Base-by-base conservation (phyloP, 2,113 vertebrate genomes). In the Cromileptes altivelis region DNA sequence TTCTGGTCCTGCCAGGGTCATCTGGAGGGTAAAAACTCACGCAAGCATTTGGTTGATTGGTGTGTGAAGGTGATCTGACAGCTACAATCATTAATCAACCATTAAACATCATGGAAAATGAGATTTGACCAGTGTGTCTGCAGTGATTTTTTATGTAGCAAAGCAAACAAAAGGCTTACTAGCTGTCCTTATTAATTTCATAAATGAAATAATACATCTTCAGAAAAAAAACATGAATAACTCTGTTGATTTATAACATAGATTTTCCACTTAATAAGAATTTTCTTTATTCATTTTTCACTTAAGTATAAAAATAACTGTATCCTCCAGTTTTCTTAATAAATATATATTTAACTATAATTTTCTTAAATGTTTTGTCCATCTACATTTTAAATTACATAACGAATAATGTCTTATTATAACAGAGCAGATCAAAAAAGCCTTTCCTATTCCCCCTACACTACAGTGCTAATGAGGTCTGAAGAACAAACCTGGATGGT, bases 41-140 rank as follows among this genome's bases (percentile, higher is more conserved):
- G 18, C 18, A 27, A 23, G 50, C 79, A 25, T 82, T 72, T 49
- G 9, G 49, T 15, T 69, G 52, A 84, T 70, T 67, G 72, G n/a
- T 71, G 45, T 75, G 60, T 75, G 74, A 61, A 81, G 70, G 74
- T 47, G 50, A 79, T 64, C 25, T 60, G 27, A 58, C 60, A 70
- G 52, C 23, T 14, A 14, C 72, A 65, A 80, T 74, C 62, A 45
- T 45, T 8, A 45, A 45, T 45, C 42, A 45, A 30, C 30, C 53
- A 63, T 61, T 52, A 64, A 72, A 63, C 60, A 65, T 50, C 18
- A 23, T n/a, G 33, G 50, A 49, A 70, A 75, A 71, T 64, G 21
- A 45, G 53, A 52, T 75, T 78, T 50, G 72, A 65, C 47, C 50
- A 49, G 62, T 19, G 27, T 69, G n/a, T 6, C 27, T 17, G 27